Evolutionary conservation across 2,888 invertebrate species (phyloP), one percentile per base, ranked within the genome.

Genomic region (Liodrosophila aerea): DNA sequence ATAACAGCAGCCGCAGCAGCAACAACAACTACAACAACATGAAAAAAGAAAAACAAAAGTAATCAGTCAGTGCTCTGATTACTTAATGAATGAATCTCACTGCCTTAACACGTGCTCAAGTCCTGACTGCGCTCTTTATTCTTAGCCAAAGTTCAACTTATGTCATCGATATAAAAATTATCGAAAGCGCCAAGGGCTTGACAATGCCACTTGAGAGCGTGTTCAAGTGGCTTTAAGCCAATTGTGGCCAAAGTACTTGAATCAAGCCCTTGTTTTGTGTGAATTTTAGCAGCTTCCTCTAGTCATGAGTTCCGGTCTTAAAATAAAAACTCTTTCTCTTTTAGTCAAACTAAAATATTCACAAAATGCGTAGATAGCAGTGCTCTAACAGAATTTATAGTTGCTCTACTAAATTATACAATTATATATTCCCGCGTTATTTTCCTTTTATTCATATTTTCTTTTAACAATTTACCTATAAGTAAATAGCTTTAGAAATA

Each of bases 21-120:
- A 44, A 30, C 57, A 53, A 31, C 33, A 33, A 22, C 43, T 41
- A 33, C 40, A 47, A 50, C 36, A 45, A 18, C 29, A 29, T 18
- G 4, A 11, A 36, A 51, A 16, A 11, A 13, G 7, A 13, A 49
- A 37, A 18, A 33, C 56, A 40, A 64, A 44, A 43, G 30, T 12
- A 45, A 58, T 58, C 57, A 66, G 60, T 46, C 43, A 34, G 37
- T 56, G 52, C 53, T 47, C 82, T 73, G 84, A 76, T 73, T 74
- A 63, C 86, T 85, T 78, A 80, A 80, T 80, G 85, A 80, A 80
- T 85, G 83, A 64, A 85, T 71, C 5, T 22, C 22, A 50, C 44
- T 39, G 33, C 51, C 34, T 34, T 58, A 76, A 80, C 81, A 82
- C 81, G 81, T 82, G 81, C 81, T 82, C 76, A 85, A 85, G 86